Evolutionary conservation across 2,797 vertebrate species (phyloP).

Genomic region (Mus minutoides): DNA sequence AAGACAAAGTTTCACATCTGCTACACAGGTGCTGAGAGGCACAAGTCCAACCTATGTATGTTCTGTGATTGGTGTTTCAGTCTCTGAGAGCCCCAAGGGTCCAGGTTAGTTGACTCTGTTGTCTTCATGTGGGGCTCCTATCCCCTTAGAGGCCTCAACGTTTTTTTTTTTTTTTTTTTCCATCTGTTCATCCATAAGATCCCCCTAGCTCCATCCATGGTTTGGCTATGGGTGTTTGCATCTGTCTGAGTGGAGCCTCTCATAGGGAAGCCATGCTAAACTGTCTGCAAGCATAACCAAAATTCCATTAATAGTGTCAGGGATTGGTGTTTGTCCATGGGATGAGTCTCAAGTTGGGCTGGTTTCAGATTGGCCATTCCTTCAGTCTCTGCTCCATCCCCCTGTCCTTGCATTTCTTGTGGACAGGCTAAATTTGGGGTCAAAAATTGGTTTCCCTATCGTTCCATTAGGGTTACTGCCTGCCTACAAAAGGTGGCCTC

Average conservation of each 20-base stretch:
- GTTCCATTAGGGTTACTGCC: not conserved
- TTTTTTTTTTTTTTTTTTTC: too few species aligned
- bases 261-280: not conserved
- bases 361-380: not conserved
- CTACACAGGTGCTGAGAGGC: not conserved
- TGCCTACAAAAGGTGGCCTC: not conserved
- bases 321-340: not conserved
- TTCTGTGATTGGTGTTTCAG: not conserved
- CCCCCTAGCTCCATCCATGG: not conserved
- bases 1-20: not conserved
- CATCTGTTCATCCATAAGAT: not conserved
- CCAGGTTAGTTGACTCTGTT: not conserved
- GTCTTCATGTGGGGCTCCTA: not conserved
- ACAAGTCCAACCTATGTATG: not conserved
- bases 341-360: not conserved
- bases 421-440: not conserved
- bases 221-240: not conserved
- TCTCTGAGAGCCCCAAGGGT: not conserved
- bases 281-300: not conserved
- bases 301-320: not conserved
- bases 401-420: not conserved
- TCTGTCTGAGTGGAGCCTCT: not conserved
- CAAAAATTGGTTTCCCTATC: not conserved
- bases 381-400: not conserved
- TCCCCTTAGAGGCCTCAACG: not conserved